phyloP scores from a whole-genome alignment of 2,113 vertebrate genomes.

The Toxotes chatareus region DNA sequence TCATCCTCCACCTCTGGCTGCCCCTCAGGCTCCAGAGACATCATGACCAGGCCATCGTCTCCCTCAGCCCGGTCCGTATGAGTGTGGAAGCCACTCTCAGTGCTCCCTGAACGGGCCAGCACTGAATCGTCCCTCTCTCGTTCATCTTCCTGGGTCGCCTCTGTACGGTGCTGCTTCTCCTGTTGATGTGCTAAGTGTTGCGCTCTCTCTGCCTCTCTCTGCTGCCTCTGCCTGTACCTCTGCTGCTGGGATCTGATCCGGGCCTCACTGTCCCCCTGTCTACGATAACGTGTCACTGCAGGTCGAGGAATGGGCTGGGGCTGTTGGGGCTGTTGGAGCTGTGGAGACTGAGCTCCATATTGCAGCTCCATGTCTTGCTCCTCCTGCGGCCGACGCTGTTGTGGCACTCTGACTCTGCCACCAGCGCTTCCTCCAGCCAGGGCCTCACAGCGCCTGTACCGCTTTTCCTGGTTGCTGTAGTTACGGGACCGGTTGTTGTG shows the following conservation, averaged over 20 bases:
- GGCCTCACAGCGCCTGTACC: slow-evolving; percentile 73
- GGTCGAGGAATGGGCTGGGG: slow-evolving; percentile 78
- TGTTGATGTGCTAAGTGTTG: slow-evolving; percentile 56
- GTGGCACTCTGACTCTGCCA: slow-evolving; percentile 21
- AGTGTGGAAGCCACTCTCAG: slow-evolving; percentile 96
- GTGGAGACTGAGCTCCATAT: slow-evolving; percentile 56
- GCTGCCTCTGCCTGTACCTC: slow-evolving; percentile 78
- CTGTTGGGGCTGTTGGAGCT: slow-evolving; percentile 58
- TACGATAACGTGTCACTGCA: slow-evolving; percentile 80
- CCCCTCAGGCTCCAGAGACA: slow-evolving; percentile 68
- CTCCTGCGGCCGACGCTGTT: slow-evolving; percentile 55
- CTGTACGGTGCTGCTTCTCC: slow-evolving; percentile 43
- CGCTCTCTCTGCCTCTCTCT: slow-evolving; percentile 75
- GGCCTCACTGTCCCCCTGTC: slow-evolving; percentile 83
- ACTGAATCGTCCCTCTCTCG: slow-evolving; percentile 85
- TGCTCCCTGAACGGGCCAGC: slow-evolving; percentile 94
- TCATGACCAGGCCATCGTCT: slow-evolving; percentile 86
- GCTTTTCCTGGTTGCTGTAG: slow-evolving; percentile 72
- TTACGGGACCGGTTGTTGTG: slow-evolving; percentile 63
- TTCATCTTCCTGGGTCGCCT: slow-evolving; percentile 78
- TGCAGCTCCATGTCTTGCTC: slow-evolving; percentile 73
- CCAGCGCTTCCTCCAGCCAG: slow-evolving; percentile 29
- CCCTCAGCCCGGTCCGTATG: slow-evolving; percentile 95
- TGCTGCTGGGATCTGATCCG: slow-evolving; percentile 80
- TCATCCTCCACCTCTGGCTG: slow-evolving; percentile 81